Conservation (phyloP, 1,140 invertebrate species). For the Danaus plexippus region DNA sequence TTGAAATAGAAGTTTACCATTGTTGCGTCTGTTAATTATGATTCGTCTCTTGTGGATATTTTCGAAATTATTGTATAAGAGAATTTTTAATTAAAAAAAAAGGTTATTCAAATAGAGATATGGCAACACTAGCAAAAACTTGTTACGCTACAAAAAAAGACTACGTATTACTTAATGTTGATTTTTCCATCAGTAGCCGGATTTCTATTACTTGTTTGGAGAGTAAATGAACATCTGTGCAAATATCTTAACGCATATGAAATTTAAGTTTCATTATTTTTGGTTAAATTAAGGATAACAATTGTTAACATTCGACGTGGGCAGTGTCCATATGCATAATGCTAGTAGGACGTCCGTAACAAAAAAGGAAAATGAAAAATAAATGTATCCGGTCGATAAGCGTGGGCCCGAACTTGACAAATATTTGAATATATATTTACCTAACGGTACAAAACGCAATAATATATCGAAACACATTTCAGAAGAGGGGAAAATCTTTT, state of each 20-base stretch:
- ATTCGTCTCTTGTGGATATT: too few species aligned
- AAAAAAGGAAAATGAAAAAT: conserved; percentile 60
- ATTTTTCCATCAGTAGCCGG: conserved; percentile 36
- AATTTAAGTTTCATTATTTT: too few species aligned
- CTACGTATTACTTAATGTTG: conserved; percentile 34
- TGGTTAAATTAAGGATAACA: too few species aligned
- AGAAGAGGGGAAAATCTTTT: conserved; percentile 1
- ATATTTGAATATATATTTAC: conserved; percentile 14
- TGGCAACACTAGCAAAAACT: too few species aligned
- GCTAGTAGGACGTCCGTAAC: conserved; percentile 59
- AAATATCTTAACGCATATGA: conserved; percentile 30
- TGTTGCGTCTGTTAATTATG: too few species aligned
- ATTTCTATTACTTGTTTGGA: conserved; percentile 31
- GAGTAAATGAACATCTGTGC: conserved; percentile 50
- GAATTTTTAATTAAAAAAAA: too few species aligned
- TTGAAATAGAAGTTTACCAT: too few species aligned
- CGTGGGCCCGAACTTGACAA: conserved; percentile 43
- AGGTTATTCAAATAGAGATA: too few species aligned
- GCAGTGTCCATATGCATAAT: conserved; percentile 51
- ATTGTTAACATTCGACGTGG: conserved; percentile 20
- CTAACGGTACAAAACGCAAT: conserved; percentile 1
- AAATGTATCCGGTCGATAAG: conserved; percentile 56
- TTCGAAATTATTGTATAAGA: too few species aligned
- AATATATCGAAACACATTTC: background rate
- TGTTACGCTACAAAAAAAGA: background rate